A percentile compares a stretch with the other conserved stretches of the same genome.
Evolutionary conservation across 1,140 invertebrate species (phyloP).

Genomic region (Hycleus cichorii): DNA sequence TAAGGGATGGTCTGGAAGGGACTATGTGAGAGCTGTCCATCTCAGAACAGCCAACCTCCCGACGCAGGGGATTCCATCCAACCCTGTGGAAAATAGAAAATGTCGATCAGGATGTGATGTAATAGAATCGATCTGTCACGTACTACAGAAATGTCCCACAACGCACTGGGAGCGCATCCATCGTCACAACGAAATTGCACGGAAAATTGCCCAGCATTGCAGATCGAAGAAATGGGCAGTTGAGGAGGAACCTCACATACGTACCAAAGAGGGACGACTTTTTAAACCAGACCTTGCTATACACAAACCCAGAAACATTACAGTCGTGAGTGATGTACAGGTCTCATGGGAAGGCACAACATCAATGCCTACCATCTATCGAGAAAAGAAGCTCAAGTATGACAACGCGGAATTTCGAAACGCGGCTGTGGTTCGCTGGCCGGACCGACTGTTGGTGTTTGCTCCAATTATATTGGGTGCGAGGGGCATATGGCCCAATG

Average conservation of each 20-base stretch:
- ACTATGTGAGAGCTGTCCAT: conserved; percentile 18
- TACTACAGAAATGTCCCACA: conserved; percentile 6
- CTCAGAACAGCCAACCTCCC: conserved; percentile 18
- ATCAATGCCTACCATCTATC: background rate
- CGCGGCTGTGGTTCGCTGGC: background rate
- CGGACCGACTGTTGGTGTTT: background rate
- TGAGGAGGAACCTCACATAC: conserved; percentile 7
- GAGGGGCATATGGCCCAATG: conserved; percentile 6
- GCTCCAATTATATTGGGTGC: conserved; percentile 7
- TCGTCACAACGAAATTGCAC: conserved; percentile 11
- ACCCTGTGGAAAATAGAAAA: too few species aligned
- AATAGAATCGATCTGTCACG: conserved; percentile 15
- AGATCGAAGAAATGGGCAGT: background rate
- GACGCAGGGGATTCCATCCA: background rate
- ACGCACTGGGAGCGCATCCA: conserved; percentile 4
- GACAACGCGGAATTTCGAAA: background rate
- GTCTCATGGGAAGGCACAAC: conserved; percentile 2
- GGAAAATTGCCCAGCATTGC: conserved; percentile 3
- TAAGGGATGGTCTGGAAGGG: conserved; percentile 13
- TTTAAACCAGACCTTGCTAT: conserved; percentile 11
- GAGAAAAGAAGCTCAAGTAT: background rate
- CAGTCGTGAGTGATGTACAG: conserved; percentile 6
- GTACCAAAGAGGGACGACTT: background rate
- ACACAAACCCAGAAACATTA: background rate
- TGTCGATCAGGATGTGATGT: background rate